Evolutionary conservation across 2,888 invertebrate genomes (phyloP).

Genomic region (Tipula unca): DNA sequence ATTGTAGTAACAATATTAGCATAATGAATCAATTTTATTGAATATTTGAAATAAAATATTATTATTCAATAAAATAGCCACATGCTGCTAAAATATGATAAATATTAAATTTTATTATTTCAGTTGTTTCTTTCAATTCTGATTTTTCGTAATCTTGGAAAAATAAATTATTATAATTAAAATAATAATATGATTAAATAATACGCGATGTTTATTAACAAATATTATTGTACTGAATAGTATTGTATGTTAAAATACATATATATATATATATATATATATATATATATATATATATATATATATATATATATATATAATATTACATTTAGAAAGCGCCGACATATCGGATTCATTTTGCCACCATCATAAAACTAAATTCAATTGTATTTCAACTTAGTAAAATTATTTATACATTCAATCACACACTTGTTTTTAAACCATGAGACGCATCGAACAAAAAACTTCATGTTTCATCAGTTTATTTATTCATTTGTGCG

Average conservation of each 20-base stretch:
- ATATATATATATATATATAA: too few species aligned
- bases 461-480: not conserved
- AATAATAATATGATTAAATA: not conserved
- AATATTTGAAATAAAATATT: too few species aligned
- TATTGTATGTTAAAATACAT: not conserved
- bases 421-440: not conserved
- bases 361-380: not conserved
- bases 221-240: not conserved
- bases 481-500: not conserved
- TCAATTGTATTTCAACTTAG: not conserved
- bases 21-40: too few species aligned
- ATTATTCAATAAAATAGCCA: too few species aligned
- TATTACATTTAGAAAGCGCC: not conserved
- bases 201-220: not conserved
- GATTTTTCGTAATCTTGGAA: too few species aligned
- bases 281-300: too few species aligned
- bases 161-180: not conserved
- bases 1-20: too few species aligned
- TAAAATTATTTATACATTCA: not conserved
- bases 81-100: too few species aligned
- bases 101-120: too few species aligned
- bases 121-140: too few species aligned
- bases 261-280: too few species aligned
- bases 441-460: not conserved
- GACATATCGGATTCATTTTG: not conserved